Conservation (phyloP, 2,113 vertebrate species). For the Polyodon spathula region DNA sequence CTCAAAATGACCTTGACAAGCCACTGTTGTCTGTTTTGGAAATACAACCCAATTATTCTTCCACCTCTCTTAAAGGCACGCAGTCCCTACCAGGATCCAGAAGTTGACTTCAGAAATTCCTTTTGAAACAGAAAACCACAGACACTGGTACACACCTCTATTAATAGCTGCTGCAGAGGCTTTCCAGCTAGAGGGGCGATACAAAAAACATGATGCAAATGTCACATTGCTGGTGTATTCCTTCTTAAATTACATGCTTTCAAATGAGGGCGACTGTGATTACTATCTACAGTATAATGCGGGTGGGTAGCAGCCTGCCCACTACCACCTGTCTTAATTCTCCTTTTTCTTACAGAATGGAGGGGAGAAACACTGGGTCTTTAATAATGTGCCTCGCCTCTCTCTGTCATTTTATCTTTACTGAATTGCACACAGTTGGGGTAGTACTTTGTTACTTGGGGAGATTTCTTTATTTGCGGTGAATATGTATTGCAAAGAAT, state of each 20-base stretch:
- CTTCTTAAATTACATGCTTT: conserved; percentile 64
- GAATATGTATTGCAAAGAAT: too few relatives aligned
- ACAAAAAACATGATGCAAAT: conserved; percentile 57
- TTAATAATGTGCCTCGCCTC: conserved; percentile 45
- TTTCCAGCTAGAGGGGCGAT: conserved; percentile 58
- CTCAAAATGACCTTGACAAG: conserved; percentile 40
- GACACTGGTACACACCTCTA: conserved; percentile 53
- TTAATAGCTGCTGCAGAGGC: conserved; percentile 57
- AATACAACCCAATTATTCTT: conserved; percentile 42
- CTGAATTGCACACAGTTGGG: too few relatives aligned
- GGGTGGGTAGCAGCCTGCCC: conserved; percentile 61
- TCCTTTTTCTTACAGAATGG: conserved; percentile 54
- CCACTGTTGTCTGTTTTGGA: conserved; percentile 40
- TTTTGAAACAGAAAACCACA: conserved; percentile 59
- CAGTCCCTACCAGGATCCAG: too few relatives aligned
- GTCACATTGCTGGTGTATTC: conserved; percentile 64
- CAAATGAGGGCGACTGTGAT: conserved; percentile 51
- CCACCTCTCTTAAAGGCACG: background rate
- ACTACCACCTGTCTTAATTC: conserved; percentile 57
- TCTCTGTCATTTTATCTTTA: conserved; percentile 20
- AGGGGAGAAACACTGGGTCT: conserved; percentile 56
- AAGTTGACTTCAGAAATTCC: conserved; percentile 53
- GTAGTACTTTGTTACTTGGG: too few relatives aligned
- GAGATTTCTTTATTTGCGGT: too few relatives aligned
- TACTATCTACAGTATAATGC: conserved; percentile 64